phyloP scores from a whole-genome alignment of 2,888 invertebrate species.

The Lordiphosa andalusiaca region DNA sequence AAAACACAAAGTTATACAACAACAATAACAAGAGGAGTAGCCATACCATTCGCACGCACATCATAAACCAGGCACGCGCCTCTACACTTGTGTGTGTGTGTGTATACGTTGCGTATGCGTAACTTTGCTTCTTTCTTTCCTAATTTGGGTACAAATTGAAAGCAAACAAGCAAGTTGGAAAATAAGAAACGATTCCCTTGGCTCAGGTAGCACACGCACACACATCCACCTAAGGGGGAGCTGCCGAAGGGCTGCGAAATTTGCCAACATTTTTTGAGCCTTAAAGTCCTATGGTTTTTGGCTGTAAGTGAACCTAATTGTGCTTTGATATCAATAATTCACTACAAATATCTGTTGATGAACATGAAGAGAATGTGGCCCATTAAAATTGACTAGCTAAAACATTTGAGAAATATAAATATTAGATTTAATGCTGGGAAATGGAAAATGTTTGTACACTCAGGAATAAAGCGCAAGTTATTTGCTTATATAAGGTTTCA shows the following conservation, averaged over 20 bases:
- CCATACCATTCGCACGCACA: slow-evolving; percentile 40
- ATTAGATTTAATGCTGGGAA: background rate
- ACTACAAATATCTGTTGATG: slow-evolving; percentile 16
- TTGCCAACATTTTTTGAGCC: too few relatives aligned
- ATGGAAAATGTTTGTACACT: slow-evolving; percentile 30
- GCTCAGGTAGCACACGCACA: slow-evolving; percentile 2
- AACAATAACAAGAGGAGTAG: slow-evolving; percentile 22
- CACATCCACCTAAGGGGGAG: background rate
- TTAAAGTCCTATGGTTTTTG: slow-evolving; percentile 1
- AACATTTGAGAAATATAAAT: slow-evolving; percentile 19
- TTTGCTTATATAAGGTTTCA: too few relatives aligned
- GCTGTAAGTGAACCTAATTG: slow-evolving; percentile 12
- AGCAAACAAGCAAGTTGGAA: slow-evolving; percentile 36
- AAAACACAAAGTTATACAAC: background rate
- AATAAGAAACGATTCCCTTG: slow-evolving; percentile 3
- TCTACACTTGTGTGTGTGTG: background rate
- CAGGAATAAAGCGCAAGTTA: background rate
- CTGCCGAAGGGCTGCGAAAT: too few relatives aligned
- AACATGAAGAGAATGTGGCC: slow-evolving; percentile 14
- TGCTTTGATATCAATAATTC: slow-evolving; percentile 6
- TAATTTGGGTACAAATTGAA: slow-evolving; percentile 45
- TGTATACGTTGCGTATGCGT: slow-evolving; percentile 32
- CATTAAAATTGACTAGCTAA: slow-evolving; percentile 42
- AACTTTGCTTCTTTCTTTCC: slow-evolving; percentile 18
- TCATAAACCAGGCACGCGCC: slow-evolving; percentile 17